phyloP scores from a whole-genome alignment of 30 jellyfish, hydroid and myxozoan species.

The Sanderia malayensis region DNA sequence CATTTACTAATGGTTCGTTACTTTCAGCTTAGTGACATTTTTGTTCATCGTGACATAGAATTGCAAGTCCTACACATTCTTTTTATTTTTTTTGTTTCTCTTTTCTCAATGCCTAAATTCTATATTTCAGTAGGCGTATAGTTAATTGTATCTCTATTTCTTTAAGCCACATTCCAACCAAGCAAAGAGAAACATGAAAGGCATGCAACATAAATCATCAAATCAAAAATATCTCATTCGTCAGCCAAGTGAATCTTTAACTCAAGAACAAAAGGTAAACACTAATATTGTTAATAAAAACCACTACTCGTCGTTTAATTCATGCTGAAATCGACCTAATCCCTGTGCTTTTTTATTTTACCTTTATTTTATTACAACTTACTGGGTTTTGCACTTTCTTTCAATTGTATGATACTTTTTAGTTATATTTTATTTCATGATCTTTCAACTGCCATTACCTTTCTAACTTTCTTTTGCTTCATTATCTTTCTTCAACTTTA shows the following conservation, averaged over 20 bases:
- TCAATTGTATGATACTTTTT: neutral
- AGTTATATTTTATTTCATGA: neutral
- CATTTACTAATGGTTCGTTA: no score
- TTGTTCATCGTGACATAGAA: no score
- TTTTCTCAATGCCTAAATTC: no score
- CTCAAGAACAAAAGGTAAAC: slow-evolving; percentile 52
- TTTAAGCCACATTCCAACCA: slow-evolving; percentile 28
- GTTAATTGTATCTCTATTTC: no score
- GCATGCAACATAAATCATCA: neutral
- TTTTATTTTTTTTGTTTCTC: no score
- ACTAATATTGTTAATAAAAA: neutral
- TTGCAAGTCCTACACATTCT: no score
- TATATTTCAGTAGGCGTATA: no score
- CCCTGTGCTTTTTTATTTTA: neutral
- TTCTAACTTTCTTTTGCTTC: neutral
- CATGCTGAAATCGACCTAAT: no score
- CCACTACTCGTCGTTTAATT: neutral
- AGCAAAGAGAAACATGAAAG: slow-evolving; percentile 4
- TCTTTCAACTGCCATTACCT: neutral
- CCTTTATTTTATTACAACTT: neutral
- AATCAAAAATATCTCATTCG: slow-evolving; percentile 15
- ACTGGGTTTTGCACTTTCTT: neutral
- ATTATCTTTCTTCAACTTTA: neutral
- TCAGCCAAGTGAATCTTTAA: slow-evolving; percentile 41
- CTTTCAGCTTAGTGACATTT: no score